Evolutionary conservation across 1,140 invertebrate species (phyloP).

Genomic region (Acromyrmex heyeri): DNA sequence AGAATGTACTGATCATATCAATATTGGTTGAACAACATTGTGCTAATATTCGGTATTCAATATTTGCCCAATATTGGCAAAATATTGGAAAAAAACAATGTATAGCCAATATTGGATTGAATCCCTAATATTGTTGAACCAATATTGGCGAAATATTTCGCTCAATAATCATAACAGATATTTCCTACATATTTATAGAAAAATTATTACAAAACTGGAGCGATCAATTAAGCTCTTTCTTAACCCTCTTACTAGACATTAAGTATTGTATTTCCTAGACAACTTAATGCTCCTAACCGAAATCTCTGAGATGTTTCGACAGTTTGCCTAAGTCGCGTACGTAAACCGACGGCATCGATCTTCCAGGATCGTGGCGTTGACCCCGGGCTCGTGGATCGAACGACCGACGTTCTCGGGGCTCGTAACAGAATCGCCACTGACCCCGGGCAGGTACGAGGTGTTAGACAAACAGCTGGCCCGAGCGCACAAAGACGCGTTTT

Average conservation of each 20-base stretch:
- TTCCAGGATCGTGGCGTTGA: constrained; percentile 65
- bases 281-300: constrained; percentile 23
- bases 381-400: constrained; percentile 70
- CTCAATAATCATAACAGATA: no score
- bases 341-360: constrained; percentile 24
- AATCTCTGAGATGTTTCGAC: background rate
- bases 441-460: constrained; percentile 75
- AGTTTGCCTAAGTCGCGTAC: constrained; percentile 6
- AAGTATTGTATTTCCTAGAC: background rate
- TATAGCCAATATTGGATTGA: no score
- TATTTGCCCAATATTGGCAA: no score
- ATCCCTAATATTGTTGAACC: no score
- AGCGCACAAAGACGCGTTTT: constrained; percentile 77
- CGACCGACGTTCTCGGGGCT: constrained; percentile 66
- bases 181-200: background rate
- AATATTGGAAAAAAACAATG: no score
- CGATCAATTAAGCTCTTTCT: background rate
- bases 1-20: no score
- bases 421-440: constrained; percentile 80
- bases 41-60: no score
- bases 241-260: background rate
- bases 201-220: background rate
- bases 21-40: no score
- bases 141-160: no score
- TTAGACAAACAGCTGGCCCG: constrained; percentile 79